A percentile compares a stretch with the other conserved stretches of the same genome.
Conservation (phyloP, 2,888 invertebrate species). For the Stratiomys singularior region DNA sequence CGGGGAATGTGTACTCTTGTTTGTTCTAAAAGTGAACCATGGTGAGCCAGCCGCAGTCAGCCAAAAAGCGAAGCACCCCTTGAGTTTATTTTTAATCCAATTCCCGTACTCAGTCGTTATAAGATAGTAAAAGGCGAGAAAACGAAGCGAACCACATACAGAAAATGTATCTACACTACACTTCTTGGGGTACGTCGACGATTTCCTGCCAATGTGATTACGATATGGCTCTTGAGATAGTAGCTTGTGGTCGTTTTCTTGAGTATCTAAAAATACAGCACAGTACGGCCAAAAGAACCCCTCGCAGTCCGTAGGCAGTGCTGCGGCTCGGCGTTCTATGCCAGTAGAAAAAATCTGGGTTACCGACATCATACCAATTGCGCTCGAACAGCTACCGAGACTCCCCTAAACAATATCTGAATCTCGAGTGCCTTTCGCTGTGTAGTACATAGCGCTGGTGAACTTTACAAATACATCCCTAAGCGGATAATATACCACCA, state of each 20-base stretch:
- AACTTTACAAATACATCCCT: conserved; percentile 26
- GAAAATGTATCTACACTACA: conserved; percentile 22
- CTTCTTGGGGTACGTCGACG: conserved; percentile 21
- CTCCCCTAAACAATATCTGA: conserved; percentile 11
- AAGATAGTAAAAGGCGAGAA: conserved; percentile 29
- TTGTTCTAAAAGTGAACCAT: conserved; percentile 37
- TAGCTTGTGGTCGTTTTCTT: conserved; percentile 29
- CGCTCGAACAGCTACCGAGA: neutral
- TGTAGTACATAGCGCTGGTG: neutral
- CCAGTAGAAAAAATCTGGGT: conserved; percentile 35
- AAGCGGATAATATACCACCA: conserved; percentile 40
- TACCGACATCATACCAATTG: conserved; percentile 12
- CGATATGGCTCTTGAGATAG: conserved; percentile 35
- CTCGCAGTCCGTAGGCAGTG: conserved; percentile 1
- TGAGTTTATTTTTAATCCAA: conserved; percentile 44
- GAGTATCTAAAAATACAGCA: conserved; percentile 28
- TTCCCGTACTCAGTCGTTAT: conserved; percentile 35
- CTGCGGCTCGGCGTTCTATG: neutral
- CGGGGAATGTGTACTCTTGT: conserved; percentile 30
- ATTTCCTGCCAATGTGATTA: conserved; percentile 41
- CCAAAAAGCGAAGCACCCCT: conserved; percentile 43
- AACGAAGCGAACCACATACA: conserved; percentile 10
- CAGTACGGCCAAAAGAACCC: conserved; percentile 33
- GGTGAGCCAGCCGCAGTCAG: conserved; percentile 36
- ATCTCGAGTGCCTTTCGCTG: no score